Base-by-base conservation (phyloP, 2,888 invertebrate species). In the Crocallis elinguaria region DNA sequence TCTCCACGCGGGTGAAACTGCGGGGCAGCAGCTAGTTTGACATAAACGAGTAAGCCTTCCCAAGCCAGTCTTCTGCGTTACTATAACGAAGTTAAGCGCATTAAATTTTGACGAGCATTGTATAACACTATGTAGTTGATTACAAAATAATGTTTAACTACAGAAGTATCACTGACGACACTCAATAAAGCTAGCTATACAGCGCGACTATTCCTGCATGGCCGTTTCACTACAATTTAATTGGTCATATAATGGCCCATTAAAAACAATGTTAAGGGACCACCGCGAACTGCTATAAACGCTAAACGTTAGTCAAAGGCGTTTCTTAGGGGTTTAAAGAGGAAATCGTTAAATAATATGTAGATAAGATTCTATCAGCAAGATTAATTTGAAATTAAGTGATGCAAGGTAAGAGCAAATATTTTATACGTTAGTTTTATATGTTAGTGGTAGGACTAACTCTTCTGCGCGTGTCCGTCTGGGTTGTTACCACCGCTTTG, bases 221-320 rank as follows among this genome's bases (percentile, higher is more conserved):
- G 75, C 75, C 76, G 78, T 84, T 79, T 60, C 64, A 71, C 67
- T 67, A 73, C 74, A 73, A 77, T 87, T 89, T 89, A 89, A 90
- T 86, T 86, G 77, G 79, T 73, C 83, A 75, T 86, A 80, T 82
- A 84, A 84, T 83, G 74, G 80, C 76, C 83, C 86, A 88, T 90
- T 88, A 90, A 89, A 87, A 82, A 90, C 89, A 90, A 88, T 88
- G 89, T 90, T 79, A 75, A 74, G 66, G 57, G 86, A 87, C 88
- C 88, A 88, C 89, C 89, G 73, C 79, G 77, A 69, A 74, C 71
- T 72, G 71, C 79, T 79, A 83, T 86, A 82, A 86, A 86, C 77
- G 67, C 74, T 81, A 76, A 82, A 79, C 73, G 77, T 54, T 63
- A 65, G 73, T 79, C 79, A 78, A 68, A 83, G 23, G 41, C 30